Evolutionary conservation across 2,113 vertebrate genomes (phyloP), one percentile per base, ranked within the genome.

Genomic region (Tupaia tana): DNA sequence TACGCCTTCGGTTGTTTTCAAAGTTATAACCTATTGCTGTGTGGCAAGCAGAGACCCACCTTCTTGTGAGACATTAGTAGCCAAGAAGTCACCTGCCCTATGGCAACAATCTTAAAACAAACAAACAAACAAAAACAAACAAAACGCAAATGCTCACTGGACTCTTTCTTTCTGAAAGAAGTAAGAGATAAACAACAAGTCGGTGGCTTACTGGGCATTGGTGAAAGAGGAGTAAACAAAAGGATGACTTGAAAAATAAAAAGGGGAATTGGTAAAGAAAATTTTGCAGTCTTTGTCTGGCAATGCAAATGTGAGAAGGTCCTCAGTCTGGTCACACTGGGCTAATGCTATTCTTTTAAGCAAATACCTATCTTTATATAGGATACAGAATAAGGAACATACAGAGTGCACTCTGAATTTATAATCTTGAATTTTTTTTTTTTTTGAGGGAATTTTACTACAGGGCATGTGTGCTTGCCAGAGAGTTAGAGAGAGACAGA

Each of bases 361-460:
- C 13, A 82, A 89, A 91, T 79, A 79, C 11, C 5, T 54, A 92
- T 67, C 31, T 86, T 93, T 92, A 64, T 59, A 82, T n/a, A 7
- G 11, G 2, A 9, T 69, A 25, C 25, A 69, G 86, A 82, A 73
- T 29, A 81, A 83, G 63, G 63, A 81, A 74, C 20, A 31, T 58
- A 82, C 43, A 89, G 29, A 74, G 24, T 43, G n/a, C 16, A 25
- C 54, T 95, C 66, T 93, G 66, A 91, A 91, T 77, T 90, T 77
- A 88, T 81, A 90, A 79, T 63, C n/a, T 71, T 93, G 15, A 43
- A 43, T 43, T 3, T 3, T 43, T 43, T 43, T 43, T 43, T 43
- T 43, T 43, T 43, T 43, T 43, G 6, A 43, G 43, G 43, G 43
- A 43, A 4, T 43, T 43, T 43, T 43, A 43, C 43, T 43, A 43